Conservation (phyloP, 2,797 vertebrate species). For the Lepilemur ruficaudatus region DNA sequence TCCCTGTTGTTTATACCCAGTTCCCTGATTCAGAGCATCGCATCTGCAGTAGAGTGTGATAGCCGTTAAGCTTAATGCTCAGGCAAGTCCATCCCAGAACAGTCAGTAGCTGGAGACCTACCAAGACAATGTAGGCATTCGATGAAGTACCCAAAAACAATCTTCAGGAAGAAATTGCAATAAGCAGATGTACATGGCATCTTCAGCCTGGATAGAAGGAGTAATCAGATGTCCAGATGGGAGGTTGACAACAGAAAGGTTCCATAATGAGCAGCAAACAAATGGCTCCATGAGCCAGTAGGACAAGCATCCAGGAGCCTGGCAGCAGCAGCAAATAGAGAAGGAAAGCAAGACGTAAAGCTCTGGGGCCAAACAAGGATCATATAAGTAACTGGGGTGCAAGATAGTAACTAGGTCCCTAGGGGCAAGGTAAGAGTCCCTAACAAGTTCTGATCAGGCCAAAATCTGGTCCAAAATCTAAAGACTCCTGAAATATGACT, state of each 20-base stretch:
- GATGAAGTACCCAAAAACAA: not conserved
- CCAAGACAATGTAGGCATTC: not conserved
- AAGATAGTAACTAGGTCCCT: not conserved
- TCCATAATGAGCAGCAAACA: not conserved
- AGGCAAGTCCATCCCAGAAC: not conserved
- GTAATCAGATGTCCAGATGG: not conserved
- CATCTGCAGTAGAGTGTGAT: not conserved
- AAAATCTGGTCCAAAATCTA: not conserved
- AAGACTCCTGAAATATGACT: not conserved
- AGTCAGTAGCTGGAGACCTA: not conserved
- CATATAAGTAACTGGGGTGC: not conserved
- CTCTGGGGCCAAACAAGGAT: not conserved
- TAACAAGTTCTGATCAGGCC: not conserved
- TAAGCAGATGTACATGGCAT: not conserved
- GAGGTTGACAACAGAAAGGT: not conserved
- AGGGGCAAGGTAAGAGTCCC: not conserved
- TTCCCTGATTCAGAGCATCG: not conserved
- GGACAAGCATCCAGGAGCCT: not conserved
- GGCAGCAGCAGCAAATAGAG: not conserved
- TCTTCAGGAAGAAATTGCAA: not conserved
- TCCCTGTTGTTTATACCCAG: not conserved
- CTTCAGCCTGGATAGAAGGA: not conserved
- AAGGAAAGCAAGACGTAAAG: not conserved
- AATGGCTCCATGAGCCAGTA: not conserved
- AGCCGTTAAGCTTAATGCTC: not conserved